Evolutionary conservation across 2,797 vertebrate species (phyloP), one percentile per base, ranked within the genome.

Genomic region (Scomberomorus guttatus): DNA sequence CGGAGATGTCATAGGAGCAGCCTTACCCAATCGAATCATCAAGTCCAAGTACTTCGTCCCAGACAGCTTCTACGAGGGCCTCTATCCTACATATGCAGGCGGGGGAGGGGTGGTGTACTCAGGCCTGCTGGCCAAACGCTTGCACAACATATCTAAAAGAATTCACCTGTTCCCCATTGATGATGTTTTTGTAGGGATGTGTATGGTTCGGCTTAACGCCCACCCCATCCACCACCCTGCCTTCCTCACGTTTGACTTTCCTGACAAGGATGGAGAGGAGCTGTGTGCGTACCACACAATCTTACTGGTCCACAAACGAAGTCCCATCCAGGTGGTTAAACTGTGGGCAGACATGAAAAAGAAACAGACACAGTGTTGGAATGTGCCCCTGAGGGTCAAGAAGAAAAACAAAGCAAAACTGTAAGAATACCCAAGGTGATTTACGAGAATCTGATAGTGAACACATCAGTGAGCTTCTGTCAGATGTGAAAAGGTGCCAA

Each of bases 41-140:
- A 0, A 3, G 0, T 92, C 75, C 0, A 96, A 96, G 80, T 95
- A 96, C 76, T 96, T 90, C 18, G 71, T 96, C 68, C 94, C 95
- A 1, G 59, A 90, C 1, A 86, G 58, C 75, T 94, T 96, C 87
- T 96, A 94, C 80, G 77, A 75, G 17, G 95, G 95, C 6, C 4
- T 32, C 2, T 96, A 96, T 72, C 95, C 96, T 0, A 1, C 64
- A 0, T 96, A 96, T 22, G 90, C 91, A 4, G 93, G 94, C 0
- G 95, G 95, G 1, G 95, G 94, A 52, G 95, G 95, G 1, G 86
- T 95, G 77, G 72, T 96, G 37, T 96, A 96, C 82, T 96, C 96
- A 0, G 94, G 94, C 44, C 70, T 85, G 65, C 42, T 96, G 83
- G 59, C 91, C 63, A 80, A 71, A n/a, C 91, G 82, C 14, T 92